A percentile compares a stretch with the other conserved stretches of the same genome.
Evolutionary conservation across 2,113 vertebrate species (phyloP).

Genomic region (Colius striatus): DNA sequence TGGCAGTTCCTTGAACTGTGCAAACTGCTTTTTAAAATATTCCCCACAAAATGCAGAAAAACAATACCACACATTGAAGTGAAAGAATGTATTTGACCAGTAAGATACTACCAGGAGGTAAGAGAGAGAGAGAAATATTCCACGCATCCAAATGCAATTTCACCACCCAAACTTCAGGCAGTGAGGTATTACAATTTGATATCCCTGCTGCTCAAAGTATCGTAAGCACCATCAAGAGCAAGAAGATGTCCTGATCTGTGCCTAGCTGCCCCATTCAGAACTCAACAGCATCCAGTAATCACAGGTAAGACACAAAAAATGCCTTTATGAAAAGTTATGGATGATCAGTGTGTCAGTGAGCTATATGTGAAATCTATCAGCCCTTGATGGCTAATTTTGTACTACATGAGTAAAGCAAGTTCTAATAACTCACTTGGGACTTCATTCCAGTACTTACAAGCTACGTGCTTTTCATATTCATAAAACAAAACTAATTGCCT

Average conservation of each 20-base stretch:
- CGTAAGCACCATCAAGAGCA: not conserved
- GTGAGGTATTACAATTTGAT: not conserved
- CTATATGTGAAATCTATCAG: conserved; percentile 68
- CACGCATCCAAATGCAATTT: not conserved
- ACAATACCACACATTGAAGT: not conserved
- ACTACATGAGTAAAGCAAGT: conserved; percentile 70
- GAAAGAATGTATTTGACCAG: not conserved
- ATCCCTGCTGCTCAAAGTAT: not conserved
- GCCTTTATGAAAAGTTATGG: conserved; percentile 43
- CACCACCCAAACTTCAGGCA: not conserved
- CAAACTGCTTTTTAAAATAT: not conserved
- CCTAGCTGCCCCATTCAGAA: not conserved
- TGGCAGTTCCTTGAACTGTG: not conserved
- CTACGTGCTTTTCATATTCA: conserved; percentile 74
- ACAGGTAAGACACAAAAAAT: not conserved
- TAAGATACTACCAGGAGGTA: not conserved
- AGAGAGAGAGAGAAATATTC: not conserved
- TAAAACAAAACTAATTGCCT: conserved; percentile 78
- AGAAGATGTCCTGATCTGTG: not conserved
- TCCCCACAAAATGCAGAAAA: not conserved
- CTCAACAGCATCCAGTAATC: not conserved
- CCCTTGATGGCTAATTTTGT: conserved; percentile 73
- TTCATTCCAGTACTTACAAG: conserved; percentile 69
- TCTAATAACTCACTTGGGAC: conserved; percentile 76
- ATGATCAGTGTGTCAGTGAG: conserved; percentile 57